These are phyloP conservation scores for Netta rufina DNA, from an alignment of 2,797 vertebrate genomes.

Conservation along the genomic window DNA sequence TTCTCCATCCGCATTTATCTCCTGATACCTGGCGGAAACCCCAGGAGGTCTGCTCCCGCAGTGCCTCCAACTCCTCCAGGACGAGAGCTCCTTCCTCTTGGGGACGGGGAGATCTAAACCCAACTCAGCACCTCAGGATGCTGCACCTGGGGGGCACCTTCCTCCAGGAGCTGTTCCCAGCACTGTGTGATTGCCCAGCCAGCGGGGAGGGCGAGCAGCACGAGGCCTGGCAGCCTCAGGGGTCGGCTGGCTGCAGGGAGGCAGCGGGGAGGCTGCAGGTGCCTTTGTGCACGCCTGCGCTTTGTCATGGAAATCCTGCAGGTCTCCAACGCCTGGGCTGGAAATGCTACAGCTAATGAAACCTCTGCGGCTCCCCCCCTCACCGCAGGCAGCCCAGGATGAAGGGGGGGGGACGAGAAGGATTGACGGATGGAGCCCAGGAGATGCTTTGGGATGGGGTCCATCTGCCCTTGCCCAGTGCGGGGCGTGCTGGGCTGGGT, in stretches of 20 bases:
- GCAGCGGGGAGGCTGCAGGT: not conserved
- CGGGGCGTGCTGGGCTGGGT: not conserved
- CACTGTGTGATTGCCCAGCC: fast-evolving
- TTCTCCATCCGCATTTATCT: not conserved
- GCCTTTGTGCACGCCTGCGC: not conserved
- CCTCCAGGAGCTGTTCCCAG: not conserved
- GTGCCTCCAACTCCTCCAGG: not conserved
- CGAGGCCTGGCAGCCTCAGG: not conserved
- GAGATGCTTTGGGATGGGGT: not conserved
- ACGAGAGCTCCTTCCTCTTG: not conserved
- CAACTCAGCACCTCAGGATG: not conserved
- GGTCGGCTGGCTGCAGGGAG: not conserved
- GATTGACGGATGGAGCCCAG: slow-evolving; percentile 8
- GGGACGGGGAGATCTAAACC: not conserved
- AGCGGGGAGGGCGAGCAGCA: not conserved
- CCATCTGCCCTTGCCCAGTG: slow-evolving; percentile 13
- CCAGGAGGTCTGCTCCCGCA: not conserved
- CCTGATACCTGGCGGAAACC: not conserved
- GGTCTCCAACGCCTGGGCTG: not conserved
- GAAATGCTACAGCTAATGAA: not conserved
- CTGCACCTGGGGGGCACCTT: not conserved
- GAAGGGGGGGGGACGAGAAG: not conserved
- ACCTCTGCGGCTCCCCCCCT: not conserved
- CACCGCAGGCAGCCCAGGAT: not conserved
- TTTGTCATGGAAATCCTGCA: slow-evolving; percentile 25